phyloP scores from a whole-genome alignment of 2,797 vertebrate genomes.

The Gallinago stenura region DNA sequence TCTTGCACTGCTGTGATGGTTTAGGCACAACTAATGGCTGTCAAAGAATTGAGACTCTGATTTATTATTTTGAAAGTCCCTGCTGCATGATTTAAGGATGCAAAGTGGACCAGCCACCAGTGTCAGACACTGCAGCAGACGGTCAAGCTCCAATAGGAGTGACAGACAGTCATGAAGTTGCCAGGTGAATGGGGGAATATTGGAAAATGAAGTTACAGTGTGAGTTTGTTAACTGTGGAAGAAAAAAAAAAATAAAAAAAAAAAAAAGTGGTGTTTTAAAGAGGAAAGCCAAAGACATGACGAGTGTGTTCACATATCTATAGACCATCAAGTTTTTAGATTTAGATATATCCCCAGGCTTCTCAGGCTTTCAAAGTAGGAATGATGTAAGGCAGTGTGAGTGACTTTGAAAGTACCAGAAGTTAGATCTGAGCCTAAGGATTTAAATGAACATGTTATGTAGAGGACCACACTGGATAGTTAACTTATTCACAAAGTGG shows the following conservation, averaged over 20 bases:
- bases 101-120: not conserved
- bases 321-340: not conserved
- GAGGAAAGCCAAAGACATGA: not conserved
- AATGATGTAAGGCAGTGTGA: not conserved
- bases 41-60: not conserved
- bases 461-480: not conserved
- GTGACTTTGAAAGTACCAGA: not conserved
- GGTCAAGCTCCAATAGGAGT: not conserved
- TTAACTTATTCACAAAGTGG: not conserved
- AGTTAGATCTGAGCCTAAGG: not conserved
- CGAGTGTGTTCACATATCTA: not conserved
- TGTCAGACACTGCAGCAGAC: not conserved
- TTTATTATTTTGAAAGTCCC: not conserved
- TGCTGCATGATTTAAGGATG: not conserved
- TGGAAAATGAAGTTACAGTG: not conserved
- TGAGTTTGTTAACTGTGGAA: not conserved
- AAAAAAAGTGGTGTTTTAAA: not conserved
- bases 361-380: not conserved
- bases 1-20: not conserved
- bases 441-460: not conserved
- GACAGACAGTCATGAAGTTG: not conserved
- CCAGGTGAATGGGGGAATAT: not conserved
- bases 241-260: not conserved
- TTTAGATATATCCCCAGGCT: not conserved
- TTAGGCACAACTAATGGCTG: constrained; percentile 11